Evolutionary conservation across 2,113 vertebrate genomes (phyloP).

Genomic region (Gymnobelideus leadbeateri): DNA sequence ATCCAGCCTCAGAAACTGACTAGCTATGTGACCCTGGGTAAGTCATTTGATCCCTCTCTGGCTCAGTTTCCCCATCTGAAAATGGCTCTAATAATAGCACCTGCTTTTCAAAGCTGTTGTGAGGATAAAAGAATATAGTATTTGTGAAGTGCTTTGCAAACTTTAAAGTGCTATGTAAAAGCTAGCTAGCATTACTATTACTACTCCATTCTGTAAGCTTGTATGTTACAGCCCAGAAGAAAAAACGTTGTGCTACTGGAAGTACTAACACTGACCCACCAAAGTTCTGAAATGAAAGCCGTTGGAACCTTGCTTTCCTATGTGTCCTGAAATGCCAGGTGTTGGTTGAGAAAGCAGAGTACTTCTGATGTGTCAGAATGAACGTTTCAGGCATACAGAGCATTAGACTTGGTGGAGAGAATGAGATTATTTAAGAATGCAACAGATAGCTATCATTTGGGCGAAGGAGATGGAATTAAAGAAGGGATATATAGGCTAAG

Average conservation of each 20-base stretch:
- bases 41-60: not conserved
- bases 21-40: not conserved
- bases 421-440: conserved; percentile 41
- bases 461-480: conserved; percentile 48
- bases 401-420: conserved; percentile 38
- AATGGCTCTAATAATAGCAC: not conserved
- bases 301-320: not conserved
- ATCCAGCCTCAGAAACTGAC: not conserved
- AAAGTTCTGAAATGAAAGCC: not conserved
- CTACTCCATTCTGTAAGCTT: not conserved
- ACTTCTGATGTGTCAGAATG: not conserved
- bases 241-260: not conserved
- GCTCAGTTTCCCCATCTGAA: not conserved
- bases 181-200: not conserved
- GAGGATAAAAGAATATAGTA: not conserved
- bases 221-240: not conserved
- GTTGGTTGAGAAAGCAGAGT: not conserved
- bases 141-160: not conserved
- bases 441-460: conserved; percentile 48
- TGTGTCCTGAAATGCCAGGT: conserved; percentile 34
- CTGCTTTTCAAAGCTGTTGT: not conserved
- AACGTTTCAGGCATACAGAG: conserved; percentile 13
- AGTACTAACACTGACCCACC: not conserved
- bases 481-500: conserved; percentile 31
- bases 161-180: not conserved